Conservation (phyloP, 2,888 invertebrate genomes). For the Tholera decimalis region DNA sequence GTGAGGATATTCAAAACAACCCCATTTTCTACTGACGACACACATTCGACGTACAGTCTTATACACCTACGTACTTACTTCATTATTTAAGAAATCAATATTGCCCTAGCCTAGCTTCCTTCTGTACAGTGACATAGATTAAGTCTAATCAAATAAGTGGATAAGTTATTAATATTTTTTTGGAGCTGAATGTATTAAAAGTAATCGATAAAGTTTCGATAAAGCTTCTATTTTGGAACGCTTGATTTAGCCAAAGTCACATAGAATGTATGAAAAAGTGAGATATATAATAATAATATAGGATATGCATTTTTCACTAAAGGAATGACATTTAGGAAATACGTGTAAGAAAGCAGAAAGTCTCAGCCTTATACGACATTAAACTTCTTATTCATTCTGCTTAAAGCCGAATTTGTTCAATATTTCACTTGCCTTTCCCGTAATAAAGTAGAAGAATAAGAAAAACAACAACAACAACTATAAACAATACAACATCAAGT, state of each 20-base stretch:
- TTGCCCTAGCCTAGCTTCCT: neutral
- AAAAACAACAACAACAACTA: constrained; percentile 32
- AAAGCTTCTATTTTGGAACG: neutral
- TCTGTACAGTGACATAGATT: constrained; percentile 22
- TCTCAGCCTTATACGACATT: neutral
- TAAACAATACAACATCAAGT: constrained; percentile 47
- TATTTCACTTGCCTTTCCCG: constrained; percentile 35
- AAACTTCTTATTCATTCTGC: neutral
- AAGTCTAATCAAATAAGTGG: neutral
- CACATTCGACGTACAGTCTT: neutral
- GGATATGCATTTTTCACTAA: neutral
- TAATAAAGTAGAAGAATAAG: constrained; percentile 9
- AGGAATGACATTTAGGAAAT: neutral
- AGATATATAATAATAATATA: too few species aligned
- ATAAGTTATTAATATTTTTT: constrained; percentile 1
- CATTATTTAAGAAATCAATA: constrained; percentile 44
- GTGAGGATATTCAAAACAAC: constrained; percentile 1
- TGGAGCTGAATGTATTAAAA: neutral
- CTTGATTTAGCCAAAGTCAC: neutral
- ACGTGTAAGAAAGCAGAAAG: too few species aligned
- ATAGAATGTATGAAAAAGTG: neutral
- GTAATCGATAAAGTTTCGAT: neutral
- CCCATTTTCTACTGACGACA: neutral
- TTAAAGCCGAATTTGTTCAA: neutral
- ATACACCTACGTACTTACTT: neutral